Base-by-base conservation (phyloP, 2,888 invertebrate species). In the Prosapia bicincta region DNA sequence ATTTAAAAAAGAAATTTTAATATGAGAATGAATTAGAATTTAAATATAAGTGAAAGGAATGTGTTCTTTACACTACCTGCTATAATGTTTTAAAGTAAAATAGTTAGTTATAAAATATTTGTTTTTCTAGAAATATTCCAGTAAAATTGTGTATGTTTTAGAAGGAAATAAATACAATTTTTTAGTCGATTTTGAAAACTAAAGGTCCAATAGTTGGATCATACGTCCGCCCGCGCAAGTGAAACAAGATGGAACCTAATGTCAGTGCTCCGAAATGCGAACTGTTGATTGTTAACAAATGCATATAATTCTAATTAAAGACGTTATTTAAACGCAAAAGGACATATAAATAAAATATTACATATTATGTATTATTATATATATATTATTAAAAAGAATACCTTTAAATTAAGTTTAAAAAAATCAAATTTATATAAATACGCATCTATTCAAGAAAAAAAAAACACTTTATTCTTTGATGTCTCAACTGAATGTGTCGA, bases 311-410 rank as follows among this genome's bases (percentile, higher is more conserved):
- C 54, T 54, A 54, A 54, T 20, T 54, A 54, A 54, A 9, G 54
- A 20, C n/a, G 20, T n/a, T 54, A 2, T 20, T 54, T 54, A 20
- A 54, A 54, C 54, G 54, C 54, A 54, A 54, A 20, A 54, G 20
- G 54, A 54, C 54, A 54, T 54, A 74, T 69, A 69, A 74, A 23
- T 69, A 74, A 69, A 74, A 69, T 69, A 74, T 74, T 65, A 66
- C 32, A 74, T 69, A 74, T 65, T 74, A 74, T 69, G 74, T 74
- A 74, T 69, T 69, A 69, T 68, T 74, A 74, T 74, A 74, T 65
- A 74, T 74, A 74, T 65, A 74, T 74, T 71, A 74, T 73, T 28
- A 74, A 54, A 54, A 20, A 20, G 13, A 69, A 69, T 74, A 74
- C 69, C 54, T 74, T 65, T 69, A 74, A 43, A 69, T 28, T 74